Conservation (phyloP, 1,140 invertebrate species). For the Halictus rubicundus region DNA sequence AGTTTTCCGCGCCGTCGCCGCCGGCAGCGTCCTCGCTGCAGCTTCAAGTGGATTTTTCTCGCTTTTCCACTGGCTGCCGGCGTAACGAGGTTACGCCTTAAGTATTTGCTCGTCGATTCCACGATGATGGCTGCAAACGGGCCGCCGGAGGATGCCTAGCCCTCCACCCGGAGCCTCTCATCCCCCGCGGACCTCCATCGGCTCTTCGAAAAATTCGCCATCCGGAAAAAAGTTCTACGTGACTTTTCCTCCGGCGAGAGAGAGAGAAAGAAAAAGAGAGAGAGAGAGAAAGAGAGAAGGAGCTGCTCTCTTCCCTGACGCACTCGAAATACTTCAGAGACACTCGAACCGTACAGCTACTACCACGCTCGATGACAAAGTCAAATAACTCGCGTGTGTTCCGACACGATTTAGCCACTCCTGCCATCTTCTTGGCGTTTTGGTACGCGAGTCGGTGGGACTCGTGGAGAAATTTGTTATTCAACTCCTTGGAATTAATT, state of each 20-base stretch:
- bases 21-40: slow-evolving; percentile 58
- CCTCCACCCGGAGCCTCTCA: slow-evolving; percentile 26
- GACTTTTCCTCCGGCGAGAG: slow-evolving; percentile 37
- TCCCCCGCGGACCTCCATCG: slow-evolving; percentile 18
- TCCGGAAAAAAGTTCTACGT: slow-evolving; percentile 53
- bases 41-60: slow-evolving; percentile 63
- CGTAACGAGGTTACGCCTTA: slow-evolving; percentile 72
- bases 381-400: too few species aligned
- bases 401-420: too few species aligned
- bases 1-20: slow-evolving; percentile 69
- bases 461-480: too few species aligned
- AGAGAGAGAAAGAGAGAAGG: too few species aligned
- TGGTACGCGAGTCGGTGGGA: too few species aligned
- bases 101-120: slow-evolving; percentile 72
- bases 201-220: slow-evolving; percentile 56
- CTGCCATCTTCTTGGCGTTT: too few species aligned
- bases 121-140: slow-evolving; percentile 46
- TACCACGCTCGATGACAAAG: too few species aligned
- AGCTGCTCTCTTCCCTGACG: background rate
- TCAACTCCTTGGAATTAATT: too few species aligned
- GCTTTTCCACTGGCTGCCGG: slow-evolving; percentile 67
- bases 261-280: too few species aligned
- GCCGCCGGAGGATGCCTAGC: background rate
- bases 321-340: too few species aligned
- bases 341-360: too few species aligned